These are phyloP conservation scores for Apoda limacodes DNA, from an alignment of 2,888 invertebrate genomes.

Conservation along the genomic window DNA sequence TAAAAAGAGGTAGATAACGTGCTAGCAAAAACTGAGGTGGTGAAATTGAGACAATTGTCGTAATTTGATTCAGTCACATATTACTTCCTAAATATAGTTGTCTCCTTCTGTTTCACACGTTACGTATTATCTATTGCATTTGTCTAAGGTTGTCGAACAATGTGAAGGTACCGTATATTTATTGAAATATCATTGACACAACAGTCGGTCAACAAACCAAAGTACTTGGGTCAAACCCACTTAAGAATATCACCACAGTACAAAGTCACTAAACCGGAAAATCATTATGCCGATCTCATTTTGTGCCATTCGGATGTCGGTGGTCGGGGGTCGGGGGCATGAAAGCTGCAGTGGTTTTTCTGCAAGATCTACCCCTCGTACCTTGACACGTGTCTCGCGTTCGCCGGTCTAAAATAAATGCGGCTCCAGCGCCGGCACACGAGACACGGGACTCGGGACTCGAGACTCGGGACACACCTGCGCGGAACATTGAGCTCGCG, in stretches of 20 bases:
- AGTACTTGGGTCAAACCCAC: constrained; percentile 43
- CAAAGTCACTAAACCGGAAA: constrained; percentile 59
- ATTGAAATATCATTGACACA: constrained; percentile 19
- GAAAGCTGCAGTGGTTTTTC: constrained; percentile 55
- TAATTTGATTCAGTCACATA: no score
- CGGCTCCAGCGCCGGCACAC: constrained; percentile 44
- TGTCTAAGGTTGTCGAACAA: no score
- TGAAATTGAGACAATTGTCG: no score
- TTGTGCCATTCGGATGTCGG: constrained; percentile 58
- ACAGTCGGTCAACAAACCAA: constrained; percentile 5
- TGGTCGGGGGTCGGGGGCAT: constrained; percentile 57
- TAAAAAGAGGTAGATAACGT: no score
- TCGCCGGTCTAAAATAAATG: constrained; percentile 60
- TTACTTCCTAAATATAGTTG: no score
- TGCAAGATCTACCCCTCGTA: constrained; percentile 49
- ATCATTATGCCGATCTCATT: constrained; percentile 63
- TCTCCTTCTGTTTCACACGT: no score
- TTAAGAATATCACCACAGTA: constrained; percentile 39
- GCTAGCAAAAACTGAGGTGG: no score
- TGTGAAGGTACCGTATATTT: no score
- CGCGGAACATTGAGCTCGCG: no score
- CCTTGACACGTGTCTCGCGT: constrained; percentile 59
- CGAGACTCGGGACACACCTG: constrained; percentile 61
- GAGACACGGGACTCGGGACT: no score
- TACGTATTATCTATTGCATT: no score